Evolutionary conservation across 2,888 invertebrate genomes (phyloP), one percentile per base, ranked within the genome.

Genomic region (Schizaphis graminum): DNA sequence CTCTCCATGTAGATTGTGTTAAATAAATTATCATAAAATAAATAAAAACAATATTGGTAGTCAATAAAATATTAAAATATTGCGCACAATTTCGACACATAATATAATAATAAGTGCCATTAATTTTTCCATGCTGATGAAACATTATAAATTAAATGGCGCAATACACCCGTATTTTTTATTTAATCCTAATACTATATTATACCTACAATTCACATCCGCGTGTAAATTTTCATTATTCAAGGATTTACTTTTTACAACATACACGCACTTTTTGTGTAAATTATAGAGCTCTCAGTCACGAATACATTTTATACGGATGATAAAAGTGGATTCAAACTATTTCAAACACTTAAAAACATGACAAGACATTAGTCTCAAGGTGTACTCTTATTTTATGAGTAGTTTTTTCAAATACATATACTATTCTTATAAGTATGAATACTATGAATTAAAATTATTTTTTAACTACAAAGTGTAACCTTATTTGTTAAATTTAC

Each of bases 331-430:
- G n/a, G 21, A 91, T 57, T 91, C 85, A 47, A 35, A 85, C 86
- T 57, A 57, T 57, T 47, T 91, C 85, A 47, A 35, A 85, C 86
- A 86, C 86, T 57, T 47, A 57, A 86, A 35, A 86, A 91, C 91
- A 86, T 57, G 91, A 91, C 91, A 47, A 86, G 91, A 57, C 91
- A 53, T 57, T 57, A 85, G 56, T 86, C 56, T 57, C 91, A n/a
- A 57, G 84, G 86, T 86, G 47, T 41, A 24, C 41, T 4, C 35
- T 41, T 85, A 44, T 41, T 35, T 56, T 89, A 28, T 8, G 84
- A 56, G n/a, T 41, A 41, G 28, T 41, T 35, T n/a, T 67, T 67
- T 67, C 41, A 16, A 67, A 35, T 41, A 67, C 13, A 16, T n/a
- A 35, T 35, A 67, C 7, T 67, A 35, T 35, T 35, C 35, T 16